phyloP scores from a whole-genome alignment of 2,888 invertebrate genomes.

The Oscheius sp. region DNA sequence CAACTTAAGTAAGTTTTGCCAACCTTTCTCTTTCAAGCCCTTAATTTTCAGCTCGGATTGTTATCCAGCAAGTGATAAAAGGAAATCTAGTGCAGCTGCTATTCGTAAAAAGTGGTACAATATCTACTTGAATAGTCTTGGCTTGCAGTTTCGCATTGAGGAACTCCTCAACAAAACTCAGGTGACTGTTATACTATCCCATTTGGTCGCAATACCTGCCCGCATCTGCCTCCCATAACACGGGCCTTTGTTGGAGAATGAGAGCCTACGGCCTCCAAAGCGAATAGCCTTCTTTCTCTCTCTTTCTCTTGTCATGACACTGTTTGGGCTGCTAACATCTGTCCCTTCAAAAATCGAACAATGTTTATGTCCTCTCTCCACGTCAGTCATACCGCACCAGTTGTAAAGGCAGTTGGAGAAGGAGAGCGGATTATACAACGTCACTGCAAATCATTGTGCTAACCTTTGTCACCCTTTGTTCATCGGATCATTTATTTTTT shows the following conservation, averaged over 20 bases:
- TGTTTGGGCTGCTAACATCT: slow-evolving; percentile 6
- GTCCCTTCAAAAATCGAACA: slow-evolving; percentile 1
- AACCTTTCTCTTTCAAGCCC: too few relatives aligned
- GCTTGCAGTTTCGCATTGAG: slow-evolving; percentile 50
- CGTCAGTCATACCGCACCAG: slow-evolving; percentile 6
- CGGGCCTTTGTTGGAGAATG: slow-evolving; percentile 8
- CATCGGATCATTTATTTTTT: neutral
- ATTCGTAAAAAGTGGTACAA: slow-evolving; percentile 53
- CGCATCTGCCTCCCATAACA: slow-evolving; percentile 18
- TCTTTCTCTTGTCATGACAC: neutral
- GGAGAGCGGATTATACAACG: slow-evolving; percentile 27
- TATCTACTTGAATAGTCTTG: slow-evolving; percentile 49
- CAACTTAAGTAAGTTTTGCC: slow-evolving; percentile 32
- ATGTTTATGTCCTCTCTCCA: slow-evolving; percentile 1
- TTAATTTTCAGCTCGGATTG: slow-evolving; percentile 17
- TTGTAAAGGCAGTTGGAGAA: slow-evolving; percentile 29
- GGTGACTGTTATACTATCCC: slow-evolving; percentile 31
- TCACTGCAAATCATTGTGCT: neutral
- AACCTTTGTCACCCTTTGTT: neutral
- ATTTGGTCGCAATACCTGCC: too few relatives aligned
- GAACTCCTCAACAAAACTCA: slow-evolving; percentile 41
- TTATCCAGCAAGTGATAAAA: slow-evolving; percentile 17
- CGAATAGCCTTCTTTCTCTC: neutral
- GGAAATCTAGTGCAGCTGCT: slow-evolving; percentile 42
- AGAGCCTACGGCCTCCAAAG: slow-evolving; percentile 18